Percentiles rank a stretch among this genome's conserved stretches.
Conservation (phyloP, 2,113 vertebrate species). For the Oncorhynchus masou region DNA sequence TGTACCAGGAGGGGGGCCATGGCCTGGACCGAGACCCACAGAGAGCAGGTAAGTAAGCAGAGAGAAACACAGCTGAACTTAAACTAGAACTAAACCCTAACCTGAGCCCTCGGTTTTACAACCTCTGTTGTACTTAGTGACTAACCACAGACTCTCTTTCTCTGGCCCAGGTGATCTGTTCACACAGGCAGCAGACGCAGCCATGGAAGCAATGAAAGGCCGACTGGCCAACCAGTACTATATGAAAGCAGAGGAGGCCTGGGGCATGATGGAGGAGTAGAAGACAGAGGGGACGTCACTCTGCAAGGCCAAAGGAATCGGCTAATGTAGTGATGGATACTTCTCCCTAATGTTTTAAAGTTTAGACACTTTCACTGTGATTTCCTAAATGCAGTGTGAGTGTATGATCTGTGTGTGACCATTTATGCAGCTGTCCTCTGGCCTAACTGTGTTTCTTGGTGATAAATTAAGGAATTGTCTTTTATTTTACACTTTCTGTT, state of each 20-base stretch:
- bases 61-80: not conserved
- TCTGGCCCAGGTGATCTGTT: slow-evolving; percentile 85
- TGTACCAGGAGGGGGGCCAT: slow-evolving; percentile 82
- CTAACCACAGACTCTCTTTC: not conserved
- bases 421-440: not conserved
- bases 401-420: slow-evolving; percentile 6
- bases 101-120: too few species aligned
- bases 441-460: not conserved
- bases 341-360: slow-evolving; percentile 20
- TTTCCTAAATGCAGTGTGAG: slow-evolving; percentile 17
- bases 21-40: slow-evolving; percentile 79
- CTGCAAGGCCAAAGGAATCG: not conserved
- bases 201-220: slow-evolving; percentile 95
- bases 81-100: not conserved
- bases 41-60: slow-evolving; percentile 78
- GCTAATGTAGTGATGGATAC: not conserved
- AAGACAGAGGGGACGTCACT: not conserved
- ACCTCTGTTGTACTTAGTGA: not conserved
- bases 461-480: not conserved
- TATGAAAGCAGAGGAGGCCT: slow-evolving; percentile 93
- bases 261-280: slow-evolving; percentile 81
- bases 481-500: slow-evolving; percentile 2
- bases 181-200: slow-evolving; percentile 91
- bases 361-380: slow-evolving; percentile 52
- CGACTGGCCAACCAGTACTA: slow-evolving; percentile 93